A percentile compares a stretch with the other conserved stretches of the same genome.
phyloP scores from a whole-genome alignment of 2,888 invertebrate species.

The Himalopsyche japonica region DNA sequence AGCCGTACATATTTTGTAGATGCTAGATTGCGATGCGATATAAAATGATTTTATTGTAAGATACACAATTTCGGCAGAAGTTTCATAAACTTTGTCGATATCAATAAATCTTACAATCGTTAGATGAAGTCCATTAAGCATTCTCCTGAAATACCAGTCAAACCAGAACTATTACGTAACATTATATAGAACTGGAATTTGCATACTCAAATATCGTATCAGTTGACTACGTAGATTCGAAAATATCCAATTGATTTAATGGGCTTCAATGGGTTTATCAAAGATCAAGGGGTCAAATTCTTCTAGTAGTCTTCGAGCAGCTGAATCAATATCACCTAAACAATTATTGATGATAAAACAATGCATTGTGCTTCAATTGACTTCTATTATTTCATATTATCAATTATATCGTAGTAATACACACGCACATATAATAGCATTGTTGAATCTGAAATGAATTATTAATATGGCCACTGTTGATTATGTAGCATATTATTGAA shows the following conservation, averaged over 20 bases:
- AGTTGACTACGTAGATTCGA: neutral
- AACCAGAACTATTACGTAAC: neutral
- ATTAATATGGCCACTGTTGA: no score
- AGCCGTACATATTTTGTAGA: no score
- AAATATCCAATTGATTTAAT: constrained; percentile 4
- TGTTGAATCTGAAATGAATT: no score
- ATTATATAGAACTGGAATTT: neutral
- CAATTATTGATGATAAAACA: neutral
- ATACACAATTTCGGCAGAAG: no score
- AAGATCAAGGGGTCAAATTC: neutral
- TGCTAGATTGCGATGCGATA: no score
- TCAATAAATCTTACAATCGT: no score
- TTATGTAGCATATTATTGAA: no score
- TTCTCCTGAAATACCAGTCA: neutral
- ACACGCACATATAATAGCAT: no score
- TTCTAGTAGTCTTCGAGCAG: neutral
- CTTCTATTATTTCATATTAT: neutral
- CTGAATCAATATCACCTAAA: neutral
- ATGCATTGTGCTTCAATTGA: neutral
- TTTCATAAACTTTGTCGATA: no score
- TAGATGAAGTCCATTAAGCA: no score
- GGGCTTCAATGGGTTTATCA: neutral
- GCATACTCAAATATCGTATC: neutral
- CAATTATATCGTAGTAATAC: no score
- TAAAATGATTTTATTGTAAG: no score